Evolutionary conservation across 2,113 vertebrate species (phyloP), one percentile per base, ranked within the genome.

Genomic region (Sebastes schlegelii): DNA sequence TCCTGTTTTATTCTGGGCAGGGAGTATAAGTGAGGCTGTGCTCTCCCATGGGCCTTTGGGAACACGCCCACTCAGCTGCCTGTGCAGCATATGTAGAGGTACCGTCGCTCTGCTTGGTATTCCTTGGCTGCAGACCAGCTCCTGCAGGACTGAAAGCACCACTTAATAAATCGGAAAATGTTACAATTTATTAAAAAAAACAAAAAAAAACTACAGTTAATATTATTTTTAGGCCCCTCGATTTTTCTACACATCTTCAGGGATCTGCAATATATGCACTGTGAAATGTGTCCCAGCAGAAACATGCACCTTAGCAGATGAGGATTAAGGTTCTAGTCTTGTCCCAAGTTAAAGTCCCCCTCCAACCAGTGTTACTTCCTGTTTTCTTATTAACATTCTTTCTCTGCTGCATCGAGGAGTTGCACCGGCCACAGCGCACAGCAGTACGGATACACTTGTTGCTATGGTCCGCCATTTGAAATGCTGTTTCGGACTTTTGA

Each of bases 41-140:
- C 78, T 82, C 81, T 88, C 79, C 80, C 77, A 67, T 85, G 74
- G 40, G 83, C 19, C 86, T 51, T 63, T 70, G 62, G 75, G 77
- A 88, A 80, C 74, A 79, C 74, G 34, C 80, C 86, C 79, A 89
- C 86, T 93, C 84, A 82, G 84, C 86, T 83, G 34, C 34, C 34
- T 34, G 84, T 88, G 87, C 83, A 73, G 77, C 64, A 78, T 73
- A 82, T 86, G 80, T 80, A 84, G 43, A 48, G 60, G 79, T 75
- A 45, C 60, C 9, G 12, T 48, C 5, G 3, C 49, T 19, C 82
- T 62, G 62, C 55, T 84, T 77, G 82, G 45, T 87, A 78, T 80
- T 85, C 66, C 70, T 67, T 76, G 34, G 58, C 60, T 66, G 77
- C 70, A 81, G 73, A 82, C 67, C 67, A 74, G 61, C 64, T 80